These are phyloP conservation scores for Cyphomyrus plagiostoma DNA, from an alignment of 2,113 vertebrate species.

Conservation along the genomic window DNA sequence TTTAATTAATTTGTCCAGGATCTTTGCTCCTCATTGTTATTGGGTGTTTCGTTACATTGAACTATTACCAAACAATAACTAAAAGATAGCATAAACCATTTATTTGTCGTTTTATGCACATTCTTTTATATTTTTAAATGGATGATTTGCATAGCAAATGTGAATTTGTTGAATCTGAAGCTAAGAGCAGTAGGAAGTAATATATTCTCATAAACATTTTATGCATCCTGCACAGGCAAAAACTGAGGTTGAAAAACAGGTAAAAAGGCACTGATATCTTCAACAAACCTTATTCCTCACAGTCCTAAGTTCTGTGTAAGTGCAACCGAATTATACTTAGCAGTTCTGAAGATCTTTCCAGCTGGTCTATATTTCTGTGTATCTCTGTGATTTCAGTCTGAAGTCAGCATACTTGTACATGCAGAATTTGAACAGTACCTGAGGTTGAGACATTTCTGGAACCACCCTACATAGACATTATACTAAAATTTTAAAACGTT, in stretches of 20 bases:
- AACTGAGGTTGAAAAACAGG: not conserved
- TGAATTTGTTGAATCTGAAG: conserved; percentile 22
- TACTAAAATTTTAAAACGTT: not conserved
- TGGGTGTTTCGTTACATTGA: conserved; percentile 32
- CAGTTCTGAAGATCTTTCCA: not conserved
- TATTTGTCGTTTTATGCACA: conserved; percentile 36
- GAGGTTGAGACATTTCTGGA: not conserved
- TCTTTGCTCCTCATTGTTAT: conserved; percentile 39
- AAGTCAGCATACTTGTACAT: not conserved
- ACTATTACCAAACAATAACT: conserved; percentile 41
- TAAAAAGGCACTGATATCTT: not conserved
- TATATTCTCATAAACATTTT: conserved; percentile 32
- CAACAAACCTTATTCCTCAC: not conserved
- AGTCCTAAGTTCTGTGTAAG: not conserved
- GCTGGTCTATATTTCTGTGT: not conserved
- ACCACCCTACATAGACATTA: not conserved
- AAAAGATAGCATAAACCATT: conserved; percentile 48
- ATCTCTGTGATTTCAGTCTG: not conserved
- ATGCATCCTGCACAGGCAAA: conserved; percentile 20
- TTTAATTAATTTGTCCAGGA: conserved; percentile 49
- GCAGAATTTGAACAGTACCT: not conserved
- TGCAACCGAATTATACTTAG: not conserved
- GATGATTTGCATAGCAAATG: conserved; percentile 26
- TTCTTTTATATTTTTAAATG: conserved; percentile 26
- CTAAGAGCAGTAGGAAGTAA: not conserved